phyloP scores from a whole-genome alignment of 2,797 vertebrate genomes.

The Liparis tanakae region DNA sequence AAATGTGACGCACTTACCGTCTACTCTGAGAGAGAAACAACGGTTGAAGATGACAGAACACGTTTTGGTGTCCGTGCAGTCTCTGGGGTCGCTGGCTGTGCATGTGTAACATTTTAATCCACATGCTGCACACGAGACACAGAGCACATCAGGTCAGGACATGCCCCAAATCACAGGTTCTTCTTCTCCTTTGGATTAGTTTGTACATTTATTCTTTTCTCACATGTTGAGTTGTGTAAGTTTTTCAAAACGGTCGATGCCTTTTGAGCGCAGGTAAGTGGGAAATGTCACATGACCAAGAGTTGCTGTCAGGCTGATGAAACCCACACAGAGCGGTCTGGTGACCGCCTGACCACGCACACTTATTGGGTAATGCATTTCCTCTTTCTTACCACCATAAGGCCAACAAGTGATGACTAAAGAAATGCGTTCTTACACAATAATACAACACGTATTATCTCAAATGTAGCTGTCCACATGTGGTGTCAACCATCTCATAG shows the following conservation, averaged over 20 bases:
- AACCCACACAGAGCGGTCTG: background rate
- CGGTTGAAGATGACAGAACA: conserved; percentile 47
- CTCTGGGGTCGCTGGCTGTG: conserved; percentile 7
- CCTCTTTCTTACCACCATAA: background rate
- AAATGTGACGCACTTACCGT: conserved; percentile 5
- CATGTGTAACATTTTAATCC: conserved; percentile 71
- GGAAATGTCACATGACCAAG: background rate
- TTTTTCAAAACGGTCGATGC: background rate
- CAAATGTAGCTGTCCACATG: background rate
- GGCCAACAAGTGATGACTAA: background rate
- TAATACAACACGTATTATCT: background rate
- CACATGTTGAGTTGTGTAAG: background rate
- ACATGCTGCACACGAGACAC: conserved; percentile 52
- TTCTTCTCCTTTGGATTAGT: background rate
- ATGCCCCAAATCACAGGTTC: background rate
- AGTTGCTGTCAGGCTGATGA: fast-evolving
- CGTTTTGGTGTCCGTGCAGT: conserved; percentile 54
- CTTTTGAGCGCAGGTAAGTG: background rate
- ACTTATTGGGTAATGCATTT: background rate
- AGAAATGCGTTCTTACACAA: background rate
- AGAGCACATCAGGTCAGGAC: conserved; percentile 1
- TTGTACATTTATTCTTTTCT: background rate
- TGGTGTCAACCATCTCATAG: background rate
- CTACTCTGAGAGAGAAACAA: conserved; percentile 52
- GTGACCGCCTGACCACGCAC: too few relatives aligned